Evolutionary conservation across 2,888 invertebrate species (phyloP), one percentile per base, ranked within the genome.

Genomic region (Papilio gigon): DNA sequence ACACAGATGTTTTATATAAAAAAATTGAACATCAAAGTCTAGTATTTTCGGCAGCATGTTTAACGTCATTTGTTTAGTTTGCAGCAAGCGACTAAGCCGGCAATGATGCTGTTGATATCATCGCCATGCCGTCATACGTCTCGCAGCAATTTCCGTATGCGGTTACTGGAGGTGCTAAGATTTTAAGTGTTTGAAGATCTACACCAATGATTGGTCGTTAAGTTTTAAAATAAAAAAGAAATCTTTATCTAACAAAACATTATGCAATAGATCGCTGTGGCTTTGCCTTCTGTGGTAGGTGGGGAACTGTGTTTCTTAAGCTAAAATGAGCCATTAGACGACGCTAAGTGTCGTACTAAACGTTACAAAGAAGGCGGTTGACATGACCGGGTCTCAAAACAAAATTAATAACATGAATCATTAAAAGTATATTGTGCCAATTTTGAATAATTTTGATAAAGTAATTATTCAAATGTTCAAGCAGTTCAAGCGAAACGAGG

Each of bases 1-100:
- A n/a, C n/a, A n/a, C n/a, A n/a, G n/a, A n/a, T n/a, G 2, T 37
- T 37, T 40, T 17, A 42, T 42, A 42, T 42, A n/a, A 17, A 17
- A 42, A 9, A 2, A 44, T 20, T 17, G 5, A 47, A 22, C 25
- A 25, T 50, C 27, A 53, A 53, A 53, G 47, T 37, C 35, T 12
- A 58, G 63, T 58, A 62, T 63, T 67, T 63, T 68, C 67, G 56
- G 42, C 35, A 47, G 12, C 56, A 30, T 37, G 20, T 62, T 60
- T 63, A 25, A 63, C 67, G 63, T 68, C 63, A 68, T 58, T 58
- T 68, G 67, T 63, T 42, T 68, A 58, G 63, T 67, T 67, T 58
- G 35, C 60, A 58, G 20, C 12, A 5, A 56, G 37, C 56, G 37
- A 33, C 53, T 63, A 58, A 68, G 68, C 63, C 63, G 42, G 17